Conservation (phyloP, 2,113 vertebrate genomes). For the Ctenodactylus gundi region DNA sequence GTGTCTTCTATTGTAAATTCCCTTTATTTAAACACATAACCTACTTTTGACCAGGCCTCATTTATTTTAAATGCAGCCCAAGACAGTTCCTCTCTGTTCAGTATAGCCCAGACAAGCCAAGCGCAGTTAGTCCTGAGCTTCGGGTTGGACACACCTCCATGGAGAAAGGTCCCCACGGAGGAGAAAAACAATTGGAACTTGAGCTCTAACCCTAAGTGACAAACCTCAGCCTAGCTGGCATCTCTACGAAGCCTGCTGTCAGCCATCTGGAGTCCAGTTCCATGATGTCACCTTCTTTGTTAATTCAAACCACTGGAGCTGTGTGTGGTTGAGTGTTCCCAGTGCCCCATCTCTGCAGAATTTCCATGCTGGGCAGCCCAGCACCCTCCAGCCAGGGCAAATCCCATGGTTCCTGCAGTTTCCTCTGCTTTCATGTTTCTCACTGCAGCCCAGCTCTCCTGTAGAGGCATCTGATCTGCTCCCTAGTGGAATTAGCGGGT, state of each 20-base stretch:
- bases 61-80: not conserved
- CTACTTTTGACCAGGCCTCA: too few species aligned
- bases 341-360: not conserved
- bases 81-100: not conserved
- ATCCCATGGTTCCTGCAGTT: not conserved
- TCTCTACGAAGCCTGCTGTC: not conserved
- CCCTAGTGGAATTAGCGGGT: not conserved
- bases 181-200: not conserved
- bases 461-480: not conserved
- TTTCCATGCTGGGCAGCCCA: not conserved
- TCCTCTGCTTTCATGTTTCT: not conserved
- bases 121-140: not conserved
- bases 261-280: not conserved
- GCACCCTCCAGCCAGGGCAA: not conserved
- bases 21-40: too few species aligned
- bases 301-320: not conserved
- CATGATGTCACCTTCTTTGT: not conserved
- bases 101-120: not conserved
- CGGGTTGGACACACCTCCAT: not conserved
- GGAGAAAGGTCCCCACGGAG: not conserved
- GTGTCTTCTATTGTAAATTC: too few species aligned
- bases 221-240: not conserved
- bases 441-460: accelerated
- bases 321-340: not conserved
- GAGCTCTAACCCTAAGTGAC: not conserved